These are phyloP conservation scores for Hyla sarda DNA, from an alignment of 2,113 vertebrate genomes.

Conservation along the genomic window DNA sequence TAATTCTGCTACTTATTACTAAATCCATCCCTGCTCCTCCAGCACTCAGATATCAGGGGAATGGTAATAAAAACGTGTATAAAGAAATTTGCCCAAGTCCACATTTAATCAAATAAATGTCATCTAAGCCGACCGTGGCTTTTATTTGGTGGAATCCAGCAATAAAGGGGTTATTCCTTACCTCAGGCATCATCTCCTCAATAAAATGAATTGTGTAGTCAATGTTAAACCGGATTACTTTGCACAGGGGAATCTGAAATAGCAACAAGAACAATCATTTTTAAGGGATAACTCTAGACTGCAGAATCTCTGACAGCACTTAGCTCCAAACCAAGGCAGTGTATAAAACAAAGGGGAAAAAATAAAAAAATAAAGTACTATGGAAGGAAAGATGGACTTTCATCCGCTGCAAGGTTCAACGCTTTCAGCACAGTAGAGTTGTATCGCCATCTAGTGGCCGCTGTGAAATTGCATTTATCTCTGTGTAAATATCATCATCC, in stretches of 20 bases:
- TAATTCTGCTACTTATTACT: slow-evolving; percentile 42
- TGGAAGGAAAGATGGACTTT: slow-evolving; percentile 52
- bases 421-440: slow-evolving; percentile 32
- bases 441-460: slow-evolving; percentile 49
- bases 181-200: slow-evolving; percentile 98
- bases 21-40: slow-evolving; percentile 37
- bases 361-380: slow-evolving; percentile 36
- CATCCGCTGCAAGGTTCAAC: background rate
- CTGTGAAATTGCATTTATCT: no score
- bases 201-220: slow-evolving; percentile 99
- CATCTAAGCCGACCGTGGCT: background rate
- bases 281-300: slow-evolving; percentile 45
- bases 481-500: background rate
- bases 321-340: slow-evolving; percentile 37
- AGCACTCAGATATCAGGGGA: slow-evolving; percentile 17
- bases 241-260: slow-evolving; percentile 94
- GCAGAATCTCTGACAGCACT: slow-evolving; percentile 54
- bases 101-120: slow-evolving; percentile 35
- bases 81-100: slow-evolving; percentile 18
- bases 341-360: slow-evolving; percentile 44
- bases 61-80: slow-evolving; percentile 1
- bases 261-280: slow-evolving; percentile 63
- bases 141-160: background rate
- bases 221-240: slow-evolving; percentile 99
- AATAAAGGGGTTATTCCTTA: slow-evolving; percentile 71